Conservation (phyloP, 2,113 vertebrate species). For the Ancistrus triradiatus region DNA sequence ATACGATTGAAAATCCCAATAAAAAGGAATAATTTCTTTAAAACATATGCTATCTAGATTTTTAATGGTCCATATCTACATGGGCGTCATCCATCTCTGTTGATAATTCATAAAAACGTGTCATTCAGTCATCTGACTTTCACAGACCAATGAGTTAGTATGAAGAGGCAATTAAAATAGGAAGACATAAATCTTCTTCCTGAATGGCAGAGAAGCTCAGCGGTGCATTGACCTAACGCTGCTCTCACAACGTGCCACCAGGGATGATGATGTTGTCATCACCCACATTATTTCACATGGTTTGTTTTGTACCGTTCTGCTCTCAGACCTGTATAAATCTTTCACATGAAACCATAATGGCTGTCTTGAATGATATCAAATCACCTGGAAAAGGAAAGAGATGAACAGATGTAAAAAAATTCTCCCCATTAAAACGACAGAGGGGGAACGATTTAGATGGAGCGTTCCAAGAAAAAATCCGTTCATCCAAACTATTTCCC, state of each 20-base stretch:
- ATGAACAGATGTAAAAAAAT: slow-evolving; percentile 15
- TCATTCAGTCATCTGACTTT: slow-evolving; percentile 50
- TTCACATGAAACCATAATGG: slow-evolving; percentile 40
- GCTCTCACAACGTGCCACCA: slow-evolving; percentile 16
- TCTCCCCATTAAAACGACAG: not conserved
- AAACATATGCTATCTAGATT: slow-evolving; percentile 12
- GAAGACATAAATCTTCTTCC: slow-evolving; percentile 36
- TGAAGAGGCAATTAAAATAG: slow-evolving; percentile 38
- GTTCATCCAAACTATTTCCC: slow-evolving; percentile 32
- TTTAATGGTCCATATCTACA: slow-evolving; percentile 30
- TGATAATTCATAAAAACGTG: slow-evolving; percentile 46
- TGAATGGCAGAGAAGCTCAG: slow-evolving; percentile 38
- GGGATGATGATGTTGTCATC: slow-evolving; percentile 34
- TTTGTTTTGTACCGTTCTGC: slow-evolving; percentile 44
- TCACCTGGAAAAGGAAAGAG: slow-evolving; percentile 30
- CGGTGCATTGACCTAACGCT: slow-evolving; percentile 24
- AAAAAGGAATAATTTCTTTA: not conserved
- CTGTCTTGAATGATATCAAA: slow-evolving; percentile 40
- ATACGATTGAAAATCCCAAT: too few species aligned
- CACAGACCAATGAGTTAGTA: slow-evolving; percentile 34
- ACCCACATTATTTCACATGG: slow-evolving; percentile 42
- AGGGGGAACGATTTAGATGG: not conserved
- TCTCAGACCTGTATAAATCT: slow-evolving; percentile 41
- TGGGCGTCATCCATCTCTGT: not conserved
- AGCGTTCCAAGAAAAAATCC: not conserved